Evolutionary conservation across 2,888 invertebrate genomes (phyloP).

Genomic region (Rhagonycha lutea): DNA sequence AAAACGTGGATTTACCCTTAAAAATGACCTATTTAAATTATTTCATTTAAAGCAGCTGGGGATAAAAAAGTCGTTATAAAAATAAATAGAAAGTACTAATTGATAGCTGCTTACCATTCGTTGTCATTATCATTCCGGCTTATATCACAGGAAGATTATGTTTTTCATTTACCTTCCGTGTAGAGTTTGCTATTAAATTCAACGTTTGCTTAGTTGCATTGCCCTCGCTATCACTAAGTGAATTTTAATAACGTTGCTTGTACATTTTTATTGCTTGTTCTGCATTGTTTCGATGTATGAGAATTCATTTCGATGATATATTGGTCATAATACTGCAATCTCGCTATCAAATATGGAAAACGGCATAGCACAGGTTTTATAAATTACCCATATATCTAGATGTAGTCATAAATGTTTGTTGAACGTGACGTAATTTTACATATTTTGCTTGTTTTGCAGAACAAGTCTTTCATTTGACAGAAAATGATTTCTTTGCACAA

Average conservation of each 20-base stretch:
- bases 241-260: constrained; percentile 38
- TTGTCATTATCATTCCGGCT: too few relatives aligned
- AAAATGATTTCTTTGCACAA: neutral
- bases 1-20: too few relatives aligned
- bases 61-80: neutral
- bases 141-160: neutral
- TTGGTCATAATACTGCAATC: constrained; percentile 39
- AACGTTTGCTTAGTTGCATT: constrained; percentile 1
- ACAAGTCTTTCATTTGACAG: neutral
- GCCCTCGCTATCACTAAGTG: constrained; percentile 30
- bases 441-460: constrained; percentile 19
- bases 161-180: neutral
- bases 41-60: too few relatives aligned
- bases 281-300: constrained; percentile 32
- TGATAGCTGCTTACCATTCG: neutral
- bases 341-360: constrained; percentile 43
- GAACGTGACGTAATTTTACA: constrained; percentile 31
- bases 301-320: constrained; percentile 42
- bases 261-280: constrained; percentile 31
- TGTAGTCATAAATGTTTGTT: constrained; percentile 34
- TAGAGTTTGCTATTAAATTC: constrained; percentile 9
- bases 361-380: constrained; percentile 35
- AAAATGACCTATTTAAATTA: too few relatives aligned
- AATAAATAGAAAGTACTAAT: neutral
- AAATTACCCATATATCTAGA: constrained; percentile 42